Base-by-base conservation (phyloP, 2,113 vertebrate genomes). In the Ochotona curzoniae region DNA sequence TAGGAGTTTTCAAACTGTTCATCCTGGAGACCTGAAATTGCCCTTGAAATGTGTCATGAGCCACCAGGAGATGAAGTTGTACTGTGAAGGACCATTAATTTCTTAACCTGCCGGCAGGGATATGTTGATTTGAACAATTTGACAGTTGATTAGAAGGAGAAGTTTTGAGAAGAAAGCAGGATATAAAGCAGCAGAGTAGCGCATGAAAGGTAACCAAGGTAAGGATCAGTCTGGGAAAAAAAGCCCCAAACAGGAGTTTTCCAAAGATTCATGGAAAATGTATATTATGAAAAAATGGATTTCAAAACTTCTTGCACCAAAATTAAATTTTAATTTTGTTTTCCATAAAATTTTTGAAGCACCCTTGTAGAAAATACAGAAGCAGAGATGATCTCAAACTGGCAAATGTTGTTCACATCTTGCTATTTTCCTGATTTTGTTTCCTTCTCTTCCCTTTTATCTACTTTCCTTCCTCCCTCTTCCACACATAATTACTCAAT, bases 401-500 rank as follows among this genome's bases (percentile, higher is more conserved):
- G 54, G 15, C 0, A 51, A 93, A 82, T 78, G 73, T 44, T 44
- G 51, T 49, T 88, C 92, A 32, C 25, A 80, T 9, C n/a, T 5
- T 25, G 26, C 20, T 51, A 44, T 23, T 49, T 75, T 54, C 10
- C 32, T 82, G 47, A 38, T 82, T 82, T 66, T 83, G 23, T 51
- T 69, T 78, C 91, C 82, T 93, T 89, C 38, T 94, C 67, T 87
- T 81, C 81, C 49, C 90, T 54, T 26, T 23, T 83, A 47, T 74
- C 25, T 69, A 30, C 23, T 84, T 51, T 57, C 44, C 49, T 71
- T 26, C 12, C 57, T 82, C 78, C 51, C 21, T 85, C 28, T 28
- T 14, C 54, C 86, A 79, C 47, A 64, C 20, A 61, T 14, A 81
- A 76, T 47, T 35, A 47, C 83, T 30, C 63, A 28, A n/a, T 47